These are phyloP conservation scores for Eurystomus gularis DNA, from an alignment of 2,113 vertebrate species.

Conservation along the genomic window DNA sequence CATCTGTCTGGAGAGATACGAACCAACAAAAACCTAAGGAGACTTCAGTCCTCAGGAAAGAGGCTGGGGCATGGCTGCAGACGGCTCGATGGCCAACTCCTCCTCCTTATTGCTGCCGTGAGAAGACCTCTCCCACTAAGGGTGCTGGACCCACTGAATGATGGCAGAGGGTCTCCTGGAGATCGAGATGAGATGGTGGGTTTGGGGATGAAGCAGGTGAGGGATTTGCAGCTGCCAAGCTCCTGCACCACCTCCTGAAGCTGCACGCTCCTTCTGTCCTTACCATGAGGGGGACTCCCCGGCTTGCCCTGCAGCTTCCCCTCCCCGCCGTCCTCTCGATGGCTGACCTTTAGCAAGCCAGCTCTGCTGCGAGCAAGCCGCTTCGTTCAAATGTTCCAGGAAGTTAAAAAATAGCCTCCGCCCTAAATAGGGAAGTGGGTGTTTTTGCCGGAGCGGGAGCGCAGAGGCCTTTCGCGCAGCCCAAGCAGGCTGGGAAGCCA, in stretches of 20 bases:
- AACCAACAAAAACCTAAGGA: neutral
- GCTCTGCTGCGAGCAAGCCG: neutral
- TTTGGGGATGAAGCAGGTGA: neutral
- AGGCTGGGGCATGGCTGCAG: neutral
- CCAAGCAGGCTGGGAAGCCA: neutral
- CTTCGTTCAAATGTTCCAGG: slow-evolving; percentile 53
- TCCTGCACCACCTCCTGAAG: neutral
- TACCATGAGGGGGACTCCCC: accelerated
- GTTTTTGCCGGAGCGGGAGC: neutral
- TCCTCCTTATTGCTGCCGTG: neutral
- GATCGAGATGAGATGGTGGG: accelerated
- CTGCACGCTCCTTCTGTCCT: neutral
- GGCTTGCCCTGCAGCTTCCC: neutral
- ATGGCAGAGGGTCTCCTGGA: neutral
- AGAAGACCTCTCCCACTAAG: neutral
- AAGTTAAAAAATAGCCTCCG: slow-evolving; percentile 37
- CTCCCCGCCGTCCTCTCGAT: accelerated
- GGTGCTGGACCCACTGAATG: neutral
- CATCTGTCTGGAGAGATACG: neutral
- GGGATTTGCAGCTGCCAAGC: neutral
- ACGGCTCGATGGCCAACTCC: neutral
- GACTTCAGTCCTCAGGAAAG: neutral
- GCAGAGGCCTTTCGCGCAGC: accelerated
- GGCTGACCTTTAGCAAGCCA: neutral
- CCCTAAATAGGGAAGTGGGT: slow-evolving; percentile 30